Percentiles rank a stretch among this genome's conserved stretches.
Evolutionary conservation across 2,113 vertebrate genomes (phyloP).

Genomic region (Trichechus manatus): DNA sequence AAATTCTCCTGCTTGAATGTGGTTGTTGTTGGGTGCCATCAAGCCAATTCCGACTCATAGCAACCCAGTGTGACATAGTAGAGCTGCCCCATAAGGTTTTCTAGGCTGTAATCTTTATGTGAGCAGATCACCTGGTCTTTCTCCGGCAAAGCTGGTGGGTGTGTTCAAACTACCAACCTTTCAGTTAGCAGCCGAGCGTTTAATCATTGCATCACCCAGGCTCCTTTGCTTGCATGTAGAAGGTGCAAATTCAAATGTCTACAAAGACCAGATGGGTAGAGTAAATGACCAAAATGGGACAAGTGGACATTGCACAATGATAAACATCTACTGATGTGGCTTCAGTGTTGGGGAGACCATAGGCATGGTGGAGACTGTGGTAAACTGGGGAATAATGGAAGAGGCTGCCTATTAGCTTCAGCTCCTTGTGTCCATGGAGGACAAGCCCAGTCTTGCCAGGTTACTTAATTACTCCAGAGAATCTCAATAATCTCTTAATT

Average conservation of each 20-base stretch:
- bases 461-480: not conserved
- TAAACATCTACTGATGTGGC: not conserved
- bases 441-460: not conserved
- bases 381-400: not conserved
- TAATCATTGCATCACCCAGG: no score
- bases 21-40: no score
- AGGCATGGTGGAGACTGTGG: not conserved
- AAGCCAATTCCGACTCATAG: no score
- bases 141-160: no score
- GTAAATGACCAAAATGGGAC: not conserved
- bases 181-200: no score
- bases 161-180: no score
- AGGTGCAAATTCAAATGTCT: constrained; percentile 35
- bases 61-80: no score
- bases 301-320: not conserved
- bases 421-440: not conserved
- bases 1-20: not conserved
- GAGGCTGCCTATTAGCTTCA: not conserved
- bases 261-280: not conserved
- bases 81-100: no score
- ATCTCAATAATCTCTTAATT: not conserved
- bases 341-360: not conserved
- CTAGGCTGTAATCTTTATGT: no score
- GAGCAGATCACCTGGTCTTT: no score
- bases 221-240: not conserved